Evolutionary conservation across 2,888 invertebrate genomes (phyloP).

Genomic region (Nemapogon koenigi): DNA sequence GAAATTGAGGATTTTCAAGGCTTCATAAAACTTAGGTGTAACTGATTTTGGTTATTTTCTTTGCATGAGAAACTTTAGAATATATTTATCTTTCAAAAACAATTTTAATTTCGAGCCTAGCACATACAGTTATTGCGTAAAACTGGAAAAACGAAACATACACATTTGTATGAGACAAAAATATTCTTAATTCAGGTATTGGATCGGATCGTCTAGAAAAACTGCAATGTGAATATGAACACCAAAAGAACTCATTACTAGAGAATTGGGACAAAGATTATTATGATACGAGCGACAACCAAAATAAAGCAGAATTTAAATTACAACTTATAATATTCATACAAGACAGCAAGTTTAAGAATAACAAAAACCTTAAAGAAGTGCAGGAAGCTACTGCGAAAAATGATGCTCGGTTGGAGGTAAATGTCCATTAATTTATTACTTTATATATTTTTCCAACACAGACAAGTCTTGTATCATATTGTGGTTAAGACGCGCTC

Average conservation of each 20-base stretch:
- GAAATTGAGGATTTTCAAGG: no score
- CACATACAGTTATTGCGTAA: no score
- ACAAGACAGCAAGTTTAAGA: constrained; percentile 48
- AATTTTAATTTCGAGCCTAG: no score
- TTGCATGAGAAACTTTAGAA: no score
- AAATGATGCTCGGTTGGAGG: constrained; percentile 50
- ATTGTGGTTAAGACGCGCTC: no score
- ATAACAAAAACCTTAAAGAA: constrained; percentile 30
- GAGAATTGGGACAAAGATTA: constrained; percentile 64
- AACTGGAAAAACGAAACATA: no score
- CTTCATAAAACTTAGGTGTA: no score
- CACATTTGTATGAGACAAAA: no score
- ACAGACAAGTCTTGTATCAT: no score
- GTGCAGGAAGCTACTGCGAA: constrained; percentile 36
- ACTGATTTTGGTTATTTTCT: no score
- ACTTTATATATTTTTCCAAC: no score
- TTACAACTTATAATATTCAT: constrained; percentile 66
- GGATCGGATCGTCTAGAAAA: constrained; percentile 63
- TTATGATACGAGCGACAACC: constrained; percentile 47
- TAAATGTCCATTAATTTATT: constrained; percentile 22
- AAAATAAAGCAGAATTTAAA: constrained; percentile 62
- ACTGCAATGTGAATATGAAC: constrained; percentile 60
- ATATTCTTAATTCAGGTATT: constrained; percentile 58
- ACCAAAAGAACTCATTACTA: constrained; percentile 59
- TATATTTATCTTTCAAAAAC: no score